Percentiles rank a stretch among this genome's conserved stretches.
Evolutionary conservation across 2,113 vertebrate species (phyloP).

Genomic region (Eptesicus fuscus): DNA sequence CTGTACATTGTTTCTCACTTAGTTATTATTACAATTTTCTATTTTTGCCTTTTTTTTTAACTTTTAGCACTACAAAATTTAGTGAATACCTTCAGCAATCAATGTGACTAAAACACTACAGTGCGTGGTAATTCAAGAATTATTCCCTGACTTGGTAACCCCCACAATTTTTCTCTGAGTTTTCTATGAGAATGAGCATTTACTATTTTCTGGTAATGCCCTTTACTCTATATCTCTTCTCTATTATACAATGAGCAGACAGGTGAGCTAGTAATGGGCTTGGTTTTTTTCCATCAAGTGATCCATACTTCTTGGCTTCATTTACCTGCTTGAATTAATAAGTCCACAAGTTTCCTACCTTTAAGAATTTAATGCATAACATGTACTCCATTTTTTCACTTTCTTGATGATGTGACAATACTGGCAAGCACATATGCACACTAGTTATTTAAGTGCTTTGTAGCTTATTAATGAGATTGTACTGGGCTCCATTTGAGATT

Average conservation of each 20-base stretch:
- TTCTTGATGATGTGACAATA: constrained; percentile 24
- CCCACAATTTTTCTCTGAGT: not conserved
- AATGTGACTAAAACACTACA: not conserved
- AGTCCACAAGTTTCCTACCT: constrained; percentile 12
- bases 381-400: constrained; percentile 20
- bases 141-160: not conserved
- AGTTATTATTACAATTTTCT: not conserved
- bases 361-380: constrained; percentile 24
- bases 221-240: not conserved
- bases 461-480: constrained; percentile 35
- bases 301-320: not conserved
- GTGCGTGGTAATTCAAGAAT: not conserved
- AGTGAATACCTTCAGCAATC: not conserved
- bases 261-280: not conserved
- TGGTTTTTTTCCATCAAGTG: constrained; percentile 15
- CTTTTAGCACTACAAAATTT: not conserved
- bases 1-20: not conserved
- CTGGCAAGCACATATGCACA: not conserved
- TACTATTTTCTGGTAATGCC: not conserved
- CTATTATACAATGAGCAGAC: not conserved
- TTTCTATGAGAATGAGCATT: not conserved
- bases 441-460: not conserved
- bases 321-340: constrained; percentile 29
- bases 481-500: constrained; percentile 46
- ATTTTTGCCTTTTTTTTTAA: not conserved